phyloP scores from a whole-genome alignment of 64 coral and sea anemone genomes.

The Astreopora myriophthalma region DNA sequence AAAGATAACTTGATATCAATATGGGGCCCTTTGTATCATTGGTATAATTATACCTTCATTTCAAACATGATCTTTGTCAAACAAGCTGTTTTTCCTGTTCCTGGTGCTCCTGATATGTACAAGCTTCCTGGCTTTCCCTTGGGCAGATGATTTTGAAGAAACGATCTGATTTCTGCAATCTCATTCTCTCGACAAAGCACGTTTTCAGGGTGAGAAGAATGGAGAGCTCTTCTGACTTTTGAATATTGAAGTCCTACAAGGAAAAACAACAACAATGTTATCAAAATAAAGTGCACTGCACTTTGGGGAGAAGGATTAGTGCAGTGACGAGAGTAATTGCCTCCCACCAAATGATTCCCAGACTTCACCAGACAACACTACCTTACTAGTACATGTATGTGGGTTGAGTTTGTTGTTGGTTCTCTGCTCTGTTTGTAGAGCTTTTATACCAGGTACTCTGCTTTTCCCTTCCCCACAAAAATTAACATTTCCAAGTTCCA shows the following conservation, averaged over 20 bases:
- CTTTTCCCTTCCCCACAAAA: too few species aligned
- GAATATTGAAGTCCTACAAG: slow-evolving; percentile 70
- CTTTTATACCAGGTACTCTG: too few species aligned
- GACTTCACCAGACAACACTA: too few species aligned
- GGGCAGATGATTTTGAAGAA: slow-evolving; percentile 79
- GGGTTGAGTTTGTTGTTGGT: too few species aligned
- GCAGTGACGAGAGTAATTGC: too few species aligned
- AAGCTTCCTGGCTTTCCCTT: slow-evolving; percentile 89
- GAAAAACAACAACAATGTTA: background rate
- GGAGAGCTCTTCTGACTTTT: slow-evolving; percentile 84
- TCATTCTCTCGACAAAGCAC: slow-evolving; percentile 93
- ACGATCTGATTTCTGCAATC: slow-evolving; percentile 71
- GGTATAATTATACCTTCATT: slow-evolving; percentile 58
- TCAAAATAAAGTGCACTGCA: too few species aligned
- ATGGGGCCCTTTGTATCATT: too few species aligned
- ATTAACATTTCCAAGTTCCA: too few species aligned
- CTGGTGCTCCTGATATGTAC: slow-evolving; percentile 98
- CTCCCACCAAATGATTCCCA: too few species aligned
- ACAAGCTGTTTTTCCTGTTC: slow-evolving; percentile 98
- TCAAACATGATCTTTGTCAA: slow-evolving; percentile 86
- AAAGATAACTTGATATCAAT: too few species aligned
- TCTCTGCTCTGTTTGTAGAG: too few species aligned
- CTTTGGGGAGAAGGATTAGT: background rate
- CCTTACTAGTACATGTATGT: too few species aligned
- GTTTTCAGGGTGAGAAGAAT: slow-evolving; percentile 83